Evolutionary conservation across 2,797 vertebrate species (phyloP), one percentile per base, ranked within the genome.

Genomic region (Liparis tanakae): DNA sequence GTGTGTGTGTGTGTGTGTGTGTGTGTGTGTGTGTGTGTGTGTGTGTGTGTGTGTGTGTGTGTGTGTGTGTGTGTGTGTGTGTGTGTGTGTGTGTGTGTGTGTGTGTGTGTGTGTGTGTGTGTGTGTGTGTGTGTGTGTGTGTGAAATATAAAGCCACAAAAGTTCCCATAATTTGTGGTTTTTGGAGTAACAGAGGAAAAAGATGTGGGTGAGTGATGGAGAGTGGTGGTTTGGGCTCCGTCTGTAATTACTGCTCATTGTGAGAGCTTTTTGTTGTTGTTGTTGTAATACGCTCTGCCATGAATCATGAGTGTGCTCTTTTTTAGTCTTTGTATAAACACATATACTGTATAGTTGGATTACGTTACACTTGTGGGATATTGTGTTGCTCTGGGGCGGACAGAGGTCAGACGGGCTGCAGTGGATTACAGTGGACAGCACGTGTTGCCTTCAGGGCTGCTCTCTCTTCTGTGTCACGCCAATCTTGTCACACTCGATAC

Each of bases 391-490:
- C 60, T 8, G 36, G 60, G 70, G 63, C 61, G 48, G 1, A 0
- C 69, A 33, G 80, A 70, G 75, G 78, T 85, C 82, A 57, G 59
- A 9, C 76, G 22, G 64, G 20, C 74, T 81, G 72, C 22, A 15
- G 43, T 80, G 84, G 54, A 33, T 59, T 62, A 74, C 79, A 43
- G 60, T 67, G 65, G 63, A 76, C 54, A 9, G 70, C 88, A 87
- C 68, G 70, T 88, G 89, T 72, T 85, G 88, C 89, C 89, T 83
- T 34, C 83, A 80, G 88, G 89, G 82, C 77, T 78, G 61, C 46
- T 72, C 71, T 63, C 79, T 78, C 70, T 90, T 71, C 80, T 85
- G 82, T 87, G 91, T 89, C 90, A 88, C 12, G 56, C 78, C 78
- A 74, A 46, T 70, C 72, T 61, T n/a, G 60, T 72, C 63, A 1